Base-by-base conservation (phyloP, 2,797 vertebrate species). In the Pteronotus mesoamericanus region DNA sequence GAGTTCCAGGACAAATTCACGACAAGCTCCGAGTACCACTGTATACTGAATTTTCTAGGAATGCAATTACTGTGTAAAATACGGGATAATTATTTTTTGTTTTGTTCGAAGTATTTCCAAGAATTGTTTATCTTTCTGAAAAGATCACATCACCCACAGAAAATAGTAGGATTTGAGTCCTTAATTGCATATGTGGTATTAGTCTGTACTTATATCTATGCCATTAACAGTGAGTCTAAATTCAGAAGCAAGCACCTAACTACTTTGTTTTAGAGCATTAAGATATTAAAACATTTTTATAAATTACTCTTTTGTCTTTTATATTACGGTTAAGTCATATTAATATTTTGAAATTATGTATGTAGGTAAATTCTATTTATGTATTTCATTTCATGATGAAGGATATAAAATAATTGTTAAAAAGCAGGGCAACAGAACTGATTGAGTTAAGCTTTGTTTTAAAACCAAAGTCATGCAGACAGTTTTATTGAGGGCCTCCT, bases 61-160 rank as follows among this genome's bases (percentile, higher is more conserved):
- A 84, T 34, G 18, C 24, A 91, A 69, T 12, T 64, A 72, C 48
- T 74, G 1, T 59, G 53, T 39, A 95, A 91, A 93, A 57, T 34
- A 61, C 10, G 26, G 69, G 61, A 68, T 64, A 24, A 75, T 71
- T 42, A 57, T 32, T 69, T 69, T 74, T 89, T 88, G 51, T n/a
- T 93, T 87, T 86, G 61, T 89, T 93, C 61, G 39, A 46, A 91
- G 94, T 91, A 61, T 87, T 96, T 93, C 87, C 55, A 96, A 74
- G 86, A 77, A 75, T 55, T 59, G 21, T 55, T 89, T 44, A 42
- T 66, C 71, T 88, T 95, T 85, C 46, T 78, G 39, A 68, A 59
- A 94, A 96, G 95, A 91, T n/a, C 61, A 57, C 8, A 72, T 80
- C 24, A 22, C 12, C 15, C 79, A 34, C 32, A 53, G 32, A 19